These are phyloP conservation scores for Leptopterna dolabrata DNA, from an alignment of 2,888 invertebrate species.

Conservation along the genomic window DNA sequence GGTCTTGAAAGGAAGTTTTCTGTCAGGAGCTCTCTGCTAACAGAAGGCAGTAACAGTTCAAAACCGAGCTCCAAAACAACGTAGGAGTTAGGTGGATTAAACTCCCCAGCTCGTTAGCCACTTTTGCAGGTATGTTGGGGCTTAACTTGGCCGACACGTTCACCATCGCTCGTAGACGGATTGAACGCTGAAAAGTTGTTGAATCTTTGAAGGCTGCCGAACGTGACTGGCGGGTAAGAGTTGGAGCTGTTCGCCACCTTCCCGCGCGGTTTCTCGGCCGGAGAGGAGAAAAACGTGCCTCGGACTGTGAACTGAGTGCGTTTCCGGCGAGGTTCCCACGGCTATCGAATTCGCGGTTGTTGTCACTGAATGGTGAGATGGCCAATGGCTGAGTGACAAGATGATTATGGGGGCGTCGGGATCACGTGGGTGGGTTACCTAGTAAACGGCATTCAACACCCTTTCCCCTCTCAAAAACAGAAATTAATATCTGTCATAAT, in stretches of 20 bases:
- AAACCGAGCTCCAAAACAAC: background rate
- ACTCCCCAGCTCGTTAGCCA: background rate
- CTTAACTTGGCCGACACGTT: background rate
- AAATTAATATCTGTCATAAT: too few species aligned
- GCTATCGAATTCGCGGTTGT: background rate
- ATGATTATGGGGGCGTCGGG: too few species aligned
- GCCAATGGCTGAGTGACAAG: too few species aligned
- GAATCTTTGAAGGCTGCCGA: background rate
- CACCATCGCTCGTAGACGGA: background rate
- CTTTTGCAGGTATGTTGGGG: background rate
- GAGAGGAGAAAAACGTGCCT: background rate
- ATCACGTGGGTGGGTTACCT: too few species aligned
- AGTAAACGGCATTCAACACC: too few species aligned
- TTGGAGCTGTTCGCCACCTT: background rate
- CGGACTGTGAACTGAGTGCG: background rate
- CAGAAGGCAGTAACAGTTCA: background rate
- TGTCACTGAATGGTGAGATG: background rate
- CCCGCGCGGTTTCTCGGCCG: background rate
- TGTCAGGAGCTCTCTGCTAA: background rate
- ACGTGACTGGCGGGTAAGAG: background rate
- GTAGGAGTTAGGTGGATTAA: background rate
- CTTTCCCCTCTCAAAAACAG: too few species aligned
- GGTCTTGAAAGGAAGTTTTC: background rate
- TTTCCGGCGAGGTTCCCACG: background rate
- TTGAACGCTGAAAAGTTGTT: background rate